A percentile compares a stretch with the other conserved stretches of the same genome.
Evolutionary conservation across 2,113 vertebrate genomes (phyloP).

Genomic region (Psilopsiagon aymara): DNA sequence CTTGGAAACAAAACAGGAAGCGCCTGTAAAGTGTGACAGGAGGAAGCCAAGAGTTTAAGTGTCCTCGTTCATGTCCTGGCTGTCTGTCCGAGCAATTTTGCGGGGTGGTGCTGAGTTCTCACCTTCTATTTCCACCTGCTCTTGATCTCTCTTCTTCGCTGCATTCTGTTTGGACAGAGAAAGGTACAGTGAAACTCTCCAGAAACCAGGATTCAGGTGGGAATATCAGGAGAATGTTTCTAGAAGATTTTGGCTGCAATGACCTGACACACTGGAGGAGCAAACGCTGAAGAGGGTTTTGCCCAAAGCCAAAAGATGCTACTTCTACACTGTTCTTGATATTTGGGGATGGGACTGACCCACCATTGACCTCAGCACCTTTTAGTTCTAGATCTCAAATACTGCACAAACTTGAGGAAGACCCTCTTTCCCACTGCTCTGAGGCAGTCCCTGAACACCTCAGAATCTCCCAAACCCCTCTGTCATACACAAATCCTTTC

Average conservation of each 20-base stretch:
- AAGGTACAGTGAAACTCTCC: background rate
- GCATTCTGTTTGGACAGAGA: conserved; percentile 78
- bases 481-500: background rate
- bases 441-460: background rate
- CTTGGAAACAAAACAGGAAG: conserved; percentile 53
- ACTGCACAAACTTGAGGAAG: background rate
- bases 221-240: background rate
- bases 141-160: conserved; percentile 92
- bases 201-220: background rate
- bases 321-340: background rate
- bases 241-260: background rate
- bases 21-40: background rate
- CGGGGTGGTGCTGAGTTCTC: conserved; percentile 92
- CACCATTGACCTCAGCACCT: background rate
- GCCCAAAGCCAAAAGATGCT: background rate
- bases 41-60: conserved; percentile 78
- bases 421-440: background rate
- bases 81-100: conserved; percentile 95
- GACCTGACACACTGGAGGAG: background rate
- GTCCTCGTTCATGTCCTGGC: conserved; percentile 98
- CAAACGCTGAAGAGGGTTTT: background rate
- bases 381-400: background rate
- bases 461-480: background rate
- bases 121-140: conserved; percentile 83
- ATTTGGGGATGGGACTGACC: background rate